Percentiles rank a stretch among this genome's conserved stretches.
phyloP scores from a whole-genome alignment of 1,140 invertebrate genomes.

The Laupala kohalensis region DNA sequence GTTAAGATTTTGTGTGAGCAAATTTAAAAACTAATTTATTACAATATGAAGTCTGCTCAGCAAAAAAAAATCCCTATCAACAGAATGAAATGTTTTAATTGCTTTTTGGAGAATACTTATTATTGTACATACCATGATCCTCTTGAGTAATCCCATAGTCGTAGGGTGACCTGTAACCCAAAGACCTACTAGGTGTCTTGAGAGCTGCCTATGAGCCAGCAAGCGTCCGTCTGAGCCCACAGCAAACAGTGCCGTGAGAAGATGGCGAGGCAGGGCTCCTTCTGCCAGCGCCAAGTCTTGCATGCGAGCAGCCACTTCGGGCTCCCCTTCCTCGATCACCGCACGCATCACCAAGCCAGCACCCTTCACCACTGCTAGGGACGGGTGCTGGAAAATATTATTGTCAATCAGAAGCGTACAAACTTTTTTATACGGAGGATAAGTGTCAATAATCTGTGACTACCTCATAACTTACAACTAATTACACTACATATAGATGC shows the following conservation, averaged over 20 bases:
- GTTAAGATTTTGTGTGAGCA: too few species aligned
- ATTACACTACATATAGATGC: too few species aligned
- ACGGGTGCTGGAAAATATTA: constrained; percentile 56
- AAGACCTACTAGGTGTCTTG: constrained; percentile 89
- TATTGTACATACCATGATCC: constrained; percentile 51
- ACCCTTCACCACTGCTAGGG: constrained; percentile 93
- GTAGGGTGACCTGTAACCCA: constrained; percentile 93
- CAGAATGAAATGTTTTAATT: too few species aligned
- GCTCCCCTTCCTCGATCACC: constrained; percentile 91
- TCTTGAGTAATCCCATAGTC: constrained; percentile 72
- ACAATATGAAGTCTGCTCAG: background rate
- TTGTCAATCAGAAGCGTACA: too few species aligned
- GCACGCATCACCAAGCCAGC: constrained; percentile 94
- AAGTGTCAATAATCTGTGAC: too few species aligned
- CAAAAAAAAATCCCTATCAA: background rate
- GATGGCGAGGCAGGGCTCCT: constrained; percentile 88
- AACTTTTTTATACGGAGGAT: too few species aligned
- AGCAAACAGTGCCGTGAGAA: constrained; percentile 83
- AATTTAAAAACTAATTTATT: background rate
- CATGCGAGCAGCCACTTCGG: constrained; percentile 83
- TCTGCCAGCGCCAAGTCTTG: constrained; percentile 91
- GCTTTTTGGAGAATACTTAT: too few species aligned
- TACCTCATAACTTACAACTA: too few species aligned
- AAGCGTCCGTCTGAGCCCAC: constrained; percentile 59
- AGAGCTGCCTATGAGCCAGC: constrained; percentile 79